phyloP scores from a whole-genome alignment of 92 coral and sea anemone genomes.

The Anthopleura xanthogrammica region DNA sequence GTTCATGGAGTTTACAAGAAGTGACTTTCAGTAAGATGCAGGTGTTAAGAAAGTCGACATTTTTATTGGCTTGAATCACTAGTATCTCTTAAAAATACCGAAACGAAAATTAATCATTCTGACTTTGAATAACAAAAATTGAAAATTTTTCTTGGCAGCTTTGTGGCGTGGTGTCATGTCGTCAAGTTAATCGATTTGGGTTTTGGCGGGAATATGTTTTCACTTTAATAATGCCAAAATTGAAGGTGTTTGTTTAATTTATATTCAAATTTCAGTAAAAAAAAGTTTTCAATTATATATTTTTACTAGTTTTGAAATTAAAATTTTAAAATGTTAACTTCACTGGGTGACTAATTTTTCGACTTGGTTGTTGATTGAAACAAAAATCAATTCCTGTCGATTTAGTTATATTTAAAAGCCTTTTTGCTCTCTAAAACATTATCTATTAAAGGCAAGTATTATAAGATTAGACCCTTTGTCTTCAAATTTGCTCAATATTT shows the following conservation, averaged over 20 bases:
- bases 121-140: not conserved
- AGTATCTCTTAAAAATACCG: not conserved
- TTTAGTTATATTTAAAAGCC: not conserved
- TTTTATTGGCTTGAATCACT: not conserved
- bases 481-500: not conserved
- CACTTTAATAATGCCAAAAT: not conserved
- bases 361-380: not conserved
- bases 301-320: not conserved
- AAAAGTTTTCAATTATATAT: not conserved
- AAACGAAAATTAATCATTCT: not conserved
- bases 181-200: not conserved
- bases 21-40: no score
- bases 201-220: constrained; percentile 1
- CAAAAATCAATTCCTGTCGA: not conserved
- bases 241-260: not conserved
- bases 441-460: not conserved
- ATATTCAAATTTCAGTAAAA: not conserved
- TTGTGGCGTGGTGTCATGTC: not conserved
- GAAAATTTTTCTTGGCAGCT: not conserved
- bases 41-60: not conserved
- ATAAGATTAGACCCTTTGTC: not conserved
- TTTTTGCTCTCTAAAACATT: not conserved
- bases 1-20: no score
- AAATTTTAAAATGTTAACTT: not conserved
- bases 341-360: not conserved